Evolutionary conservation across 2,797 vertebrate species (phyloP).

Genomic region (Pseudocheirus occidentalis): DNA sequence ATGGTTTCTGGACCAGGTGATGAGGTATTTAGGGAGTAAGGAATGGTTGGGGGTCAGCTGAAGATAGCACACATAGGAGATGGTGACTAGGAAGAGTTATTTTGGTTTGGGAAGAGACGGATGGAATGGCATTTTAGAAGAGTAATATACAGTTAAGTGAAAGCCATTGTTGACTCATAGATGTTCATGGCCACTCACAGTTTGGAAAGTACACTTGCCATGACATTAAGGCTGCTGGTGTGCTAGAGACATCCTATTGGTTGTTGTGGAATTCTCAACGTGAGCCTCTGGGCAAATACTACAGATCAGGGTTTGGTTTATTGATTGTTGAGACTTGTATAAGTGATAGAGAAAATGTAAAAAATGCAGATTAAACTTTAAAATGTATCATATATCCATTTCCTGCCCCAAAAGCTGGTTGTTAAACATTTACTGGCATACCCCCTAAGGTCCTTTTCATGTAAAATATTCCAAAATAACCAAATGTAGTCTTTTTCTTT

Average conservation of each 20-base stretch:
- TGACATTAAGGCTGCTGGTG: not conserved
- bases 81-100: not conserved
- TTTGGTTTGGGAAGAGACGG: not conserved
- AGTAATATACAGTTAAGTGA: not conserved
- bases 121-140: not conserved
- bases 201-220: not conserved
- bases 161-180: not conserved
- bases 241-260: not conserved
- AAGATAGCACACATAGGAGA: not conserved
- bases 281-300: not conserved
- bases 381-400: not conserved
- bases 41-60: not conserved
- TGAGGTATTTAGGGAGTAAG: not conserved
- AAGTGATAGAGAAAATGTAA: not conserved
- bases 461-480: not conserved
- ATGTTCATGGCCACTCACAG: not conserved
- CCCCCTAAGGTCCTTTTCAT: not conserved
- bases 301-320: not conserved
- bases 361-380: not conserved
- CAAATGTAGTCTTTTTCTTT: not conserved
- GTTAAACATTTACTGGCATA: not conserved
- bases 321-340: not conserved
- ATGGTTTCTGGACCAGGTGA: not conserved
- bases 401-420: not conserved
- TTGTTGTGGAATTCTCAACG: not conserved